phyloP scores from a whole-genome alignment of 64 coral and sea anemone species.

The Orbicella faveolata region DNA sequence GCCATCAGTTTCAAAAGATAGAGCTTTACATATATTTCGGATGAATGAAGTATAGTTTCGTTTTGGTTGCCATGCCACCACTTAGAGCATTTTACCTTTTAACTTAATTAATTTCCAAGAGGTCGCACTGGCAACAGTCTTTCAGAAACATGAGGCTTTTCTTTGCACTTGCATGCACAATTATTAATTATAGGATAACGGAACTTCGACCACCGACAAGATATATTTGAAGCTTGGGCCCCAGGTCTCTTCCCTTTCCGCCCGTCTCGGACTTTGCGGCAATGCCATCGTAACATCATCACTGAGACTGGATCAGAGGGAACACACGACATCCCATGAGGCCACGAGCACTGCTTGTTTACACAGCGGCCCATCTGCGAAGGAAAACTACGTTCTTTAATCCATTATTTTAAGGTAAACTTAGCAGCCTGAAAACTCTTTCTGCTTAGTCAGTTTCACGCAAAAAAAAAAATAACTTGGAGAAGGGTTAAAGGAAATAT shows the following conservation, averaged over 20 bases:
- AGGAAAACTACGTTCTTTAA: not conserved
- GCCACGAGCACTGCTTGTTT: conserved; percentile 32
- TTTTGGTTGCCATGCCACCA: no score
- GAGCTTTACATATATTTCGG: no score
- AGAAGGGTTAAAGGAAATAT: no score
- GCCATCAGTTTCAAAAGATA: no score
- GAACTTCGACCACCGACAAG: conserved; percentile 17
- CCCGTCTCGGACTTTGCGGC: not conserved
- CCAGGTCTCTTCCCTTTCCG: conserved; percentile 10
- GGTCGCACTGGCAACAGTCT: not conserved
- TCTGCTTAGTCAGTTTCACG: no score
- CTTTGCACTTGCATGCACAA: conserved; percentile 7
- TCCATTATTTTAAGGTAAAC: no score
- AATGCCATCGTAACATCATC: conserved; percentile 16
- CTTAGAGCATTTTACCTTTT: no score
- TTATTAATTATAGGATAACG: not conserved
- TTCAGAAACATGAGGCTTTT: not conserved
- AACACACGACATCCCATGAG: conserved; percentile 24
- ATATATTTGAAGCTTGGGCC: not conserved
- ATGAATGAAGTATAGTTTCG: no score
- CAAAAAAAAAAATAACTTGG: no score
- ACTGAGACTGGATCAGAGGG: not conserved
- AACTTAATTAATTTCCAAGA: no score
- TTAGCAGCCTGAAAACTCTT: no score
- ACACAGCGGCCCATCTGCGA: conserved; percentile 26